phyloP scores from a whole-genome alignment of 2,888 invertebrate genomes.

The Thysanoteuthis rhombus region DNA sequence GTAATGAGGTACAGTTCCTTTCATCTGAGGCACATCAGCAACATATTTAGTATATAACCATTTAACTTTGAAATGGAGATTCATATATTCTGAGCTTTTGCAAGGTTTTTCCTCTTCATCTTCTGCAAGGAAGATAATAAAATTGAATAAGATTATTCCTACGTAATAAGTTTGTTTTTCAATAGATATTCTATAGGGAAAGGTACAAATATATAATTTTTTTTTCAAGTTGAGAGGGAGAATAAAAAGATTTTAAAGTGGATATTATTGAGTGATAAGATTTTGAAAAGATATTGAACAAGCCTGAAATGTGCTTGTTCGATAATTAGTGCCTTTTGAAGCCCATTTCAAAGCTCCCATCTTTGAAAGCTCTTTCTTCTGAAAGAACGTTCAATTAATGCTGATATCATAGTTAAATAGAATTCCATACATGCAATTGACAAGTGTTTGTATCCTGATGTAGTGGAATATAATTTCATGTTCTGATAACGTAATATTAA shows the following conservation, averaged over 20 bases:
- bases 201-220: not conserved
- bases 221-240: not conserved
- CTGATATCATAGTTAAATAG: no score
- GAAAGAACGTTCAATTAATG: no score
- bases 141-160: not conserved
- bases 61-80: conserved; percentile 98
- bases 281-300: no score
- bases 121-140: conserved; percentile 72
- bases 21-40: conserved; percentile 95
- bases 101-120: conserved; percentile 93
- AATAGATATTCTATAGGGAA: not conserved
- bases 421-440: no score
- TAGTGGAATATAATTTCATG: no score
- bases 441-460: no score
- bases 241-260: not conserved
- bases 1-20: conserved; percentile 96
- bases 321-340: no score
- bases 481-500: no score
- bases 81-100: conserved; percentile 99
- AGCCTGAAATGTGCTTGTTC: no score
- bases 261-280: no score
- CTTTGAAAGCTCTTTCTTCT: no score
- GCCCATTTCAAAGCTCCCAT: no score
- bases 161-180: not conserved
- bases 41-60: conserved; percentile 98